Conservation (phyloP, 2,113 vertebrate genomes). For the Apaloderma vittatum region DNA sequence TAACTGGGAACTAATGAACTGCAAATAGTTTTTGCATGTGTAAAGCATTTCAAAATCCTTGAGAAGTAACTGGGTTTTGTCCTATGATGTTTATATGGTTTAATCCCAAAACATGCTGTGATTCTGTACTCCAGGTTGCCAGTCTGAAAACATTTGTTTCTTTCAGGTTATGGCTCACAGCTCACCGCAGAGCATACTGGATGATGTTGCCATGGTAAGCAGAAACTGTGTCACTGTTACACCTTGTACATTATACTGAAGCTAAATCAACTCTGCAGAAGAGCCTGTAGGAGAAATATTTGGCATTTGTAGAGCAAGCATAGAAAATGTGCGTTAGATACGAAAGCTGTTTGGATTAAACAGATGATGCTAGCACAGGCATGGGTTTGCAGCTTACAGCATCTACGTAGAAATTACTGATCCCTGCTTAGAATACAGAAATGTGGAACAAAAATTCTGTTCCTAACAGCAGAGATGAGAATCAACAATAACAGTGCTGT, state of each 20-base stretch:
- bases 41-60: background rate
- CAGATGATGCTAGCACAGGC: background rate
- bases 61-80: background rate
- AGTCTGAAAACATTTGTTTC: slow-evolving; percentile 7
- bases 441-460: background rate
- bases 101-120: background rate
- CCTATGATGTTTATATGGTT: background rate
- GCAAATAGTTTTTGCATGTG: background rate
- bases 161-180: slow-evolving; percentile 98
- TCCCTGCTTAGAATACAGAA: background rate
- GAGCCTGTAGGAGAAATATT: background rate
- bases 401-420: background rate
- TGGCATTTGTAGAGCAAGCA: background rate
- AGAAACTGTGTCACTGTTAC: background rate
- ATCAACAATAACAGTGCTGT: background rate
- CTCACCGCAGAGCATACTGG: slow-evolving; percentile 95
- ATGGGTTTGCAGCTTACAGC: background rate
- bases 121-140: background rate
- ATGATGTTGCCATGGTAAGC: slow-evolving; percentile 99
- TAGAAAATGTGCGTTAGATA: background rate
- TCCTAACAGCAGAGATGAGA: background rate
- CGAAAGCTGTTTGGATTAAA: background rate
- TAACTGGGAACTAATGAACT: background rate
- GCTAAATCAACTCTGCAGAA: background rate
- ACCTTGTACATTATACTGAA: background rate